Percentiles rank a stretch among this genome's conserved stretches.
Conservation (phyloP, 2,888 invertebrate species). For the Micoletzkya japonica region DNA sequence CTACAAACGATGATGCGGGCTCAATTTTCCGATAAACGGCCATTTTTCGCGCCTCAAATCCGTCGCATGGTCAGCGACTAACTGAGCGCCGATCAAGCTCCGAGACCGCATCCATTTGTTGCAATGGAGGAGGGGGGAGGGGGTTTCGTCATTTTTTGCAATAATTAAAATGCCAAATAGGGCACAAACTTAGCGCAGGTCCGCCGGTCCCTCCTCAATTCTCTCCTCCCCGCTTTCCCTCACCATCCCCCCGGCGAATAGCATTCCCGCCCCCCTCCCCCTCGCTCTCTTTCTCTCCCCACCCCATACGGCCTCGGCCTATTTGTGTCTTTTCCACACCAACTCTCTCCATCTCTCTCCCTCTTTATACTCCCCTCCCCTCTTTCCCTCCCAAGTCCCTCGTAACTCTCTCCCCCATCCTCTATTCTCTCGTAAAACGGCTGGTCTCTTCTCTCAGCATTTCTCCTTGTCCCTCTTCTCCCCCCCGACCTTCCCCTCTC, state of each 20-base stretch:
- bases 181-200: not conserved
- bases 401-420: not conserved
- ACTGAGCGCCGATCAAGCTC: no score
- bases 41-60: no score
- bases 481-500: not conserved
- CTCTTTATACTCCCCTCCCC: no score
- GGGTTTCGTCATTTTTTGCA: no score
- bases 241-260: not conserved
- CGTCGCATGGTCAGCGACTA: no score
- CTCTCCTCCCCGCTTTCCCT: not conserved
- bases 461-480: not conserved
- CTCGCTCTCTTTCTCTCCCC: not conserved
- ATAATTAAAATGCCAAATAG: not conserved
- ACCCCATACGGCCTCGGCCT: not conserved
- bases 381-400: not conserved
- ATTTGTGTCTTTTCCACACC: no score
- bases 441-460: not conserved
- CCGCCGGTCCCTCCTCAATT: not conserved
- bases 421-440: not conserved
- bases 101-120: no score
- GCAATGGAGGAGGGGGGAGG: no score
- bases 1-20: no score
- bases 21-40: no score
- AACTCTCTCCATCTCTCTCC: no score
- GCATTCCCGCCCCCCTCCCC: not conserved